These are phyloP conservation scores for Sterrhoptilus dennistouni DNA, from an alignment of 2,113 vertebrate genomes.

Conservation along the genomic window DNA sequence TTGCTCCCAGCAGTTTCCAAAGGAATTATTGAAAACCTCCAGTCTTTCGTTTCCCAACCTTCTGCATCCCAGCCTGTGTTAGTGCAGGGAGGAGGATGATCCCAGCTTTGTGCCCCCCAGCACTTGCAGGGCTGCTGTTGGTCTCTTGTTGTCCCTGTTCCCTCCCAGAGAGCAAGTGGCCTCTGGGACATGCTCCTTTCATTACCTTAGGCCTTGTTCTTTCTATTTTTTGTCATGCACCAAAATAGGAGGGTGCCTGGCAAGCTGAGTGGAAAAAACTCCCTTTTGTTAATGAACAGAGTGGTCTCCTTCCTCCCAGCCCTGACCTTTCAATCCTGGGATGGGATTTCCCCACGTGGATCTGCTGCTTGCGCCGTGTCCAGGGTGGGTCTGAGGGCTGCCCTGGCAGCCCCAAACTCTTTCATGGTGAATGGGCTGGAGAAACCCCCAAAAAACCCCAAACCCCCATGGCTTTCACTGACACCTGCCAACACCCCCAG, in stretches of 20 bases:
- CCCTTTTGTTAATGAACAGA: constrained; percentile 6
- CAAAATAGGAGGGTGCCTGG: background rate
- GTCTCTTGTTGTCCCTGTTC: background rate
- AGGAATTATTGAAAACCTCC: background rate
- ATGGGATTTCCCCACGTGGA: background rate
- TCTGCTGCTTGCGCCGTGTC: rapidly evolving
- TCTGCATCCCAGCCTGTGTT: background rate
- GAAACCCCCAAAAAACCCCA: background rate
- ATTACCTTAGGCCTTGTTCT: background rate
- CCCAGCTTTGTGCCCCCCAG: background rate
- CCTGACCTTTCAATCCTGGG: background rate
- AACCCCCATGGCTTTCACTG: background rate
- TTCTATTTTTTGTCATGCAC: background rate
- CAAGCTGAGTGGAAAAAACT: background rate
- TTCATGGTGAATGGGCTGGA: background rate
- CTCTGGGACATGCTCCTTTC: background rate
- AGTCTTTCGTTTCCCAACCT: background rate
- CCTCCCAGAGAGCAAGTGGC: background rate
- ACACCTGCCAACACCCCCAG: background rate
- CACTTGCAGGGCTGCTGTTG: background rate
- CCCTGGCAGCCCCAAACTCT: background rate
- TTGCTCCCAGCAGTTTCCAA: background rate
- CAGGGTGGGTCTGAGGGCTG: background rate
- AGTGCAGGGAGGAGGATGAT: background rate
- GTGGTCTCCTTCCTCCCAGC: background rate